Evolutionary conservation across 2,113 vertebrate species (phyloP).

Genomic region (Mohoua ochrocephala): DNA sequence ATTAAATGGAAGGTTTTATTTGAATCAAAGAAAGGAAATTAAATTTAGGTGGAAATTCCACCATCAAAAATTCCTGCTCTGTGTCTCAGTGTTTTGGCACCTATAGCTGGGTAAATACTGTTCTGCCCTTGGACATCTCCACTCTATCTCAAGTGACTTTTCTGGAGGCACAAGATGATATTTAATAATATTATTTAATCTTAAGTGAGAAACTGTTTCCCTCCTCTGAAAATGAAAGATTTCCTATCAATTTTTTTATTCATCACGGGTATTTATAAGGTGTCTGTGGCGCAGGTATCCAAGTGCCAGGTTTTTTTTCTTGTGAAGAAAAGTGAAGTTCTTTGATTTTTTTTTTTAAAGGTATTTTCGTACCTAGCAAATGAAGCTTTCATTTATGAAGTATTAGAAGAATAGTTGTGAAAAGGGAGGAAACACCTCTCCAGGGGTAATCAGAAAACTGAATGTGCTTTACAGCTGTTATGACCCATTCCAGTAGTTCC

Average conservation of each 20-base stretch:
- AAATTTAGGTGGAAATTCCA: constrained; percentile 1
- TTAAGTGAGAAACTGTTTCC: background rate
- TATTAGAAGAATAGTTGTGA: background rate
- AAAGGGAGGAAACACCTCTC: background rate
- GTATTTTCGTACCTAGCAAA: background rate
- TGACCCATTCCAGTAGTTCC: background rate
- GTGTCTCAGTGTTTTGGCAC: background rate
- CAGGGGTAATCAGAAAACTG: background rate
- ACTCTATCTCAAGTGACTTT: background rate
- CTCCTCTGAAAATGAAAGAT: background rate
- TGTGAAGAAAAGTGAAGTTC: background rate
- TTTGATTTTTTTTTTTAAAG: background rate
- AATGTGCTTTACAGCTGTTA: background rate
- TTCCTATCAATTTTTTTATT: background rate
- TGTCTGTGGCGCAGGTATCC: background rate
- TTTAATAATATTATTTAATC: background rate
- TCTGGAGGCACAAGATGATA: background rate
- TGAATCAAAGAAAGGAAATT: constrained; percentile 30
- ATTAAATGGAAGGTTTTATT: background rate
- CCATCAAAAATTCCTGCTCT: background rate
- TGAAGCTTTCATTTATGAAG: constrained; percentile 5
- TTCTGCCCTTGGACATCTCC: background rate
- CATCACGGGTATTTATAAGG: constrained; percentile 17
- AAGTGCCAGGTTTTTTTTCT: background rate
- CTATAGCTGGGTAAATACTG: background rate